Conservation (phyloP, 2,113 vertebrate species). For the Bubalus kerabau region DNA sequence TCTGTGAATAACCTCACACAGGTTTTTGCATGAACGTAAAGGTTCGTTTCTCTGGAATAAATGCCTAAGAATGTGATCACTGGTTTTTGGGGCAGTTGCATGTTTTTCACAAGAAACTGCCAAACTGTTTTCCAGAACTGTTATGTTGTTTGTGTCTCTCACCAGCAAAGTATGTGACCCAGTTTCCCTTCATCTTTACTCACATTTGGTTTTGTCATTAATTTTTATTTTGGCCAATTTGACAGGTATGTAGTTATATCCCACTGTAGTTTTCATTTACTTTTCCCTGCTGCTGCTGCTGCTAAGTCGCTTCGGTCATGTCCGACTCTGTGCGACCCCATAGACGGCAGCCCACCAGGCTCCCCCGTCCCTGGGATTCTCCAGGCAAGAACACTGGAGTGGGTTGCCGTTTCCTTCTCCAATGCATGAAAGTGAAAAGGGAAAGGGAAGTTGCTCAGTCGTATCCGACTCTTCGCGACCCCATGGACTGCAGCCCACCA, state of each 20-base stretch:
- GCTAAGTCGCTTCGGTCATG: too few relatives aligned
- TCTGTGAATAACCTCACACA: neutral
- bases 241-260: neutral
- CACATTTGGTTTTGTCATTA: neutral
- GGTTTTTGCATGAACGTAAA: neutral
- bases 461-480: too few relatives aligned
- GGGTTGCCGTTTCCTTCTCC: too few relatives aligned
- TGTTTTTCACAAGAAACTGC: neutral
- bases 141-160: neutral
- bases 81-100: neutral
- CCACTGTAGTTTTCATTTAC: neutral
- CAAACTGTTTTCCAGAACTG: neutral
- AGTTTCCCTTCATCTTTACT: neutral
- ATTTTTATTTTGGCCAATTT: neutral
- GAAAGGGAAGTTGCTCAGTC: too few relatives aligned
- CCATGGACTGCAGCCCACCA: too few relatives aligned
- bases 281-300: neutral
- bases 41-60: neutral
- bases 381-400: too few relatives aligned
- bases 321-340: too few relatives aligned
- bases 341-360: too few relatives aligned
- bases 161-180: neutral
- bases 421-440: too few relatives aligned
- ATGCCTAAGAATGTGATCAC: neutral
- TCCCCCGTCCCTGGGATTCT: too few relatives aligned